Evolutionary conservation across 2,888 invertebrate genomes (phyloP).

Genomic region (Tinea semifulvella): DNA sequence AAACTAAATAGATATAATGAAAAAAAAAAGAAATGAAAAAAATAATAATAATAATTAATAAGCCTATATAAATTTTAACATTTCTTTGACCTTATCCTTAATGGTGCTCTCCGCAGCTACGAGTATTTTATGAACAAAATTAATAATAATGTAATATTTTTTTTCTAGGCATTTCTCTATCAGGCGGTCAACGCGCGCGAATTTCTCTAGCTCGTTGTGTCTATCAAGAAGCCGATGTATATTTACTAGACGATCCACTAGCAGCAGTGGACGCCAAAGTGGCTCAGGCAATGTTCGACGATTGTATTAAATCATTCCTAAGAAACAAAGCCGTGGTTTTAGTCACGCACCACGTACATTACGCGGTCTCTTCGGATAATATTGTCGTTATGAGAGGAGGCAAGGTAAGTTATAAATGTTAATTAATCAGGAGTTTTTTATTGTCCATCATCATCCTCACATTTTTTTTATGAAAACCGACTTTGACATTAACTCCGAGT

Average conservation of each 20-base stretch:
- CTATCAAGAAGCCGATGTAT: conserved; percentile 70
- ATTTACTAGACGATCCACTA: conserved; percentile 62
- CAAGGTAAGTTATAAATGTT: conserved; percentile 33
- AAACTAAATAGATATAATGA: too few species aligned
- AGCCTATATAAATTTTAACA: too few species aligned
- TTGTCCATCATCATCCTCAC: too few species aligned
- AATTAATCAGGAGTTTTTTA: too few species aligned
- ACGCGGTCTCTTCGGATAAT: conserved; percentile 50
- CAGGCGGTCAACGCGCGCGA: conserved; percentile 75
- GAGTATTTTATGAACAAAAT: too few species aligned
- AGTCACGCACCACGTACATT: conserved; percentile 75
- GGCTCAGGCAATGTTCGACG: conserved; percentile 69
- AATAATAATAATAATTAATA: too few species aligned
- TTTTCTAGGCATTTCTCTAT: conserved; percentile 64
- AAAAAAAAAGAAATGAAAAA: too few species aligned
- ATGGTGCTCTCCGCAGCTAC: too few species aligned
- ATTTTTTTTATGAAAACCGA: too few species aligned
- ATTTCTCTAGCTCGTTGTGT: conserved; percentile 63
- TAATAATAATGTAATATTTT: too few species aligned
- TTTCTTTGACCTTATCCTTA: too few species aligned
- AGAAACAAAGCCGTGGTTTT: conserved; percentile 63
- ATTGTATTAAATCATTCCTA: conserved; percentile 65
- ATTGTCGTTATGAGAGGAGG: conserved; percentile 51
- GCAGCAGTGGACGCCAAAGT: conserved; percentile 57
- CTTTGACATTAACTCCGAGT: too few species aligned